phyloP scores from a whole-genome alignment of 1,140 invertebrate genomes.

The Micrasema longulum region DNA sequence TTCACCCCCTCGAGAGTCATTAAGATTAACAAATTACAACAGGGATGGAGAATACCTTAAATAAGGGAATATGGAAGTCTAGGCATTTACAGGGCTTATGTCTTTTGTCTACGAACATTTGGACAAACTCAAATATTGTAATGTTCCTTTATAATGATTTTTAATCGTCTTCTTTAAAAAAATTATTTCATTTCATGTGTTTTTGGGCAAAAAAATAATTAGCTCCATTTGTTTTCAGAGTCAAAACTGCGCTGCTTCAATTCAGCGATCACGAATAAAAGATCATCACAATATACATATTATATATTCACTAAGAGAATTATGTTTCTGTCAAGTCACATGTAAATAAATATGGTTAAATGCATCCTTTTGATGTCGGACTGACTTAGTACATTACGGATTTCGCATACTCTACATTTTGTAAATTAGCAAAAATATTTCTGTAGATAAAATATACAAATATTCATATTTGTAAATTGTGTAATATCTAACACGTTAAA shows the following conservation, averaged over 20 bases:
- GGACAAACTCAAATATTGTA: too few species aligned
- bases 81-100: too few species aligned
- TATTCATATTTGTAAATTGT: slow-evolving; percentile 38
- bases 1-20: too few species aligned
- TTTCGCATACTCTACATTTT: slow-evolving; percentile 50
- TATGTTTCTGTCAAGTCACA: slow-evolving; percentile 43
- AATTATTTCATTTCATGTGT: too few species aligned
- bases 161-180: too few species aligned
- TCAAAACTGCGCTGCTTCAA: slow-evolving; percentile 52
- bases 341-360: slow-evolving; percentile 50
- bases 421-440: slow-evolving; percentile 53
- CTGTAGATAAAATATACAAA: slow-evolving; percentile 54
- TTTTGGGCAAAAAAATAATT: too few species aligned
- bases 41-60: too few species aligned
- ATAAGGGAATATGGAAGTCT: too few species aligned
- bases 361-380: slow-evolving; percentile 52
- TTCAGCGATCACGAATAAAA: slow-evolving; percentile 51
- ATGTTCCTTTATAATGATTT: too few species aligned
- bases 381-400: slow-evolving; percentile 51
- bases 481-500: slow-evolving; percentile 25
- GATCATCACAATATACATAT: slow-evolving; percentile 24
- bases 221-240: slow-evolving; percentile 51
- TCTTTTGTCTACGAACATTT: too few species aligned
- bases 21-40: too few species aligned
- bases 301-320: slow-evolving; percentile 16